These are phyloP conservation scores for Rutilus rutilus DNA, from an alignment of 2,113 vertebrate species.

Conservation along the genomic window DNA sequence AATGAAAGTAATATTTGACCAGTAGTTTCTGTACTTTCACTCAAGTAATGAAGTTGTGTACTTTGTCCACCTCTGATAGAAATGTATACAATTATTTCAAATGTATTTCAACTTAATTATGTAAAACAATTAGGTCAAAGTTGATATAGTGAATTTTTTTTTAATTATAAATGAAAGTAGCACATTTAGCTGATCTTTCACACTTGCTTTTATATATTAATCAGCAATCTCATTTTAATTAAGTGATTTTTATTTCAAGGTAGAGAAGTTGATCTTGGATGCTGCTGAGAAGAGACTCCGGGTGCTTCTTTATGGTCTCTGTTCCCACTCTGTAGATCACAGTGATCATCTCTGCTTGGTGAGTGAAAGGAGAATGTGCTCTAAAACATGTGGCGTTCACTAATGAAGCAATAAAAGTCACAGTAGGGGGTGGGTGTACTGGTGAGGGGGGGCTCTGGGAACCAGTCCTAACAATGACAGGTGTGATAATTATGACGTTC, in stretches of 20 bases:
- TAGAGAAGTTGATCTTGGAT: neutral
- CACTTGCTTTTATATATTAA: constrained; percentile 1
- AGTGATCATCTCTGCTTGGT: constrained; percentile 67
- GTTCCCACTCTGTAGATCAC: constrained; percentile 66
- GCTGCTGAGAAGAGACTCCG: neutral
- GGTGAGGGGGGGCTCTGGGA: constrained; percentile 44
- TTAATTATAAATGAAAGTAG: too few relatives aligned
- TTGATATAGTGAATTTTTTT: too few relatives aligned
- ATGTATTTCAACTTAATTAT: too few relatives aligned
- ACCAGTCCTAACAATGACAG: constrained; percentile 70
- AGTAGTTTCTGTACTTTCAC: too few relatives aligned
- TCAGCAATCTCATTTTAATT: neutral
- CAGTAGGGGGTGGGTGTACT: constrained; percentile 75
- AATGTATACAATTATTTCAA: too few relatives aligned
- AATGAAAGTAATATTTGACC: too few relatives aligned
- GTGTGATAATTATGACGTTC: constrained; percentile 82
- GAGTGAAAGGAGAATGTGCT: constrained; percentile 71
- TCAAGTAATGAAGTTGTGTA: too few relatives aligned
- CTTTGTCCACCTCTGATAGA: too few relatives aligned
- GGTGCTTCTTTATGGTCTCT: constrained; percentile 45
- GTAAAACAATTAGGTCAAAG: too few relatives aligned
- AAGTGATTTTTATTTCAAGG: neutral
- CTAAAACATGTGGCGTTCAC: constrained; percentile 85
- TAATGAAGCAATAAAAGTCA: constrained; percentile 99
- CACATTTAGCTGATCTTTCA: neutral